phyloP scores from a whole-genome alignment of 2,113 vertebrate species.

The Orientallactaga bullata region DNA sequence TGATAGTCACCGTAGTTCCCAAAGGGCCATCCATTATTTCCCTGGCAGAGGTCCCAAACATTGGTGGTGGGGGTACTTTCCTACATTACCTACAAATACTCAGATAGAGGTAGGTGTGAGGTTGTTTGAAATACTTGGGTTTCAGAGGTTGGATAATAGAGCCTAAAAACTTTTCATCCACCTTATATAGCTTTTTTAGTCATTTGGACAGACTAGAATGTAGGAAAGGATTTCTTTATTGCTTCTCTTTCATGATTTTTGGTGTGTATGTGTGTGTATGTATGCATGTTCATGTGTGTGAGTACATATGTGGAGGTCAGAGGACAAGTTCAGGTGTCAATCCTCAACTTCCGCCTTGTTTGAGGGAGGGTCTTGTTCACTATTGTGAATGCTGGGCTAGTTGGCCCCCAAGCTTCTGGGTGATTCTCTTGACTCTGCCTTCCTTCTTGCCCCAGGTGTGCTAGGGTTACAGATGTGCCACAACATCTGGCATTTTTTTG shows the following conservation, averaged over 20 bases:
- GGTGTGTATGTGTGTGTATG: too few species aligned
- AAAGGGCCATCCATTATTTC: slow-evolving; percentile 54
- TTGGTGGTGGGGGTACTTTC: slow-evolving; percentile 34
- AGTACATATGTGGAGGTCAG: too few species aligned
- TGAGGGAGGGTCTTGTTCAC: too few species aligned
- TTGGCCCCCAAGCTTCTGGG: too few species aligned
- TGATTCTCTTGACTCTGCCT: too few species aligned
- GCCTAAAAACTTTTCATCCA: neutral
- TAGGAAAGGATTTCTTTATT: slow-evolving; percentile 3
- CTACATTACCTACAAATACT: slow-evolving; percentile 26
- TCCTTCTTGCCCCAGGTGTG: too few species aligned
- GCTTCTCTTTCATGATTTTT: neutral
- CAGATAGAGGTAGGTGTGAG: neutral
- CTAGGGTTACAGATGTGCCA: too few species aligned
- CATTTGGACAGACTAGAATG: neutral
- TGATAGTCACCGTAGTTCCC: slow-evolving; percentile 65
- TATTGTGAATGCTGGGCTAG: too few species aligned
- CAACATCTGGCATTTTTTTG: too few species aligned
- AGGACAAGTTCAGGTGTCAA: too few species aligned
- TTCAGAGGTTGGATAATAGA: slow-evolving; percentile 15
- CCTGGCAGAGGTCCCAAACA: slow-evolving; percentile 58
- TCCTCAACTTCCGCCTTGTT: too few species aligned
- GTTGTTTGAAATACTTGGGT: slow-evolving; percentile 2
- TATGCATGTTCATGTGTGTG: too few species aligned
- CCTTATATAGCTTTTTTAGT: neutral